Evolutionary conservation across 2,113 vertebrate genomes (phyloP), one percentile per base, ranked within the genome.

Genomic region (Numida meleagris): DNA sequence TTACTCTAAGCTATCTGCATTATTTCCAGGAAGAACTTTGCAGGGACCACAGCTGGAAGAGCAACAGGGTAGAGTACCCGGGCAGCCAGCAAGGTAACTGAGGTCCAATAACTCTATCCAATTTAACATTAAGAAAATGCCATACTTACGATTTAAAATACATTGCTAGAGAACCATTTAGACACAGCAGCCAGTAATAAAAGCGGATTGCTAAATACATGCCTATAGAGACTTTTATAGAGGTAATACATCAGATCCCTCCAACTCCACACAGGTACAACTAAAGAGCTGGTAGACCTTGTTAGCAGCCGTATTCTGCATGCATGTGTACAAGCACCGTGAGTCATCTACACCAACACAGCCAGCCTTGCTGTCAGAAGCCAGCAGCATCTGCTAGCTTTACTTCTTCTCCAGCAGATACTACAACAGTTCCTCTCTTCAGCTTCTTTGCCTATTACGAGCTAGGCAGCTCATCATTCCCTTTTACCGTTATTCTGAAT

Each of bases 21-120:
- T 93, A 95, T 82, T 95, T 95, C 83, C 78, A 94, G 83, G 93
- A 88, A 95, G 77, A 86, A 31, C 15, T 76, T 18, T 73, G 55
- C 83, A 88, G 62, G 58, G 36, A 79, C 21, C 0, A 7, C 62
- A 79, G 51, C 0, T 89, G 82, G 71, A 80, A 88, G 43, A 75
- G 36, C 8, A 43, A 51, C 45, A 91, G 59, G 5, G 15, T 21
- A 34, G 77, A 75, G 71, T 2, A 31, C 10, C 29, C 57, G n/a
- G 33, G 62, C 74, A 91, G 83, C 18, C 71, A 79, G 75, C 25
- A 29, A 34, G 55, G 55, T 25, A 43, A 19, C 53, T 71, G 73
- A 57, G 18, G 33, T 42, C 51, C 82, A 25, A 6, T 13, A 12
- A 31, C 51, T 36, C 1, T 3, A 45, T 36, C 21, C 55, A 27